Evolutionary conservation across 2,797 vertebrate genomes (phyloP).

Genomic region (Etheostoma nigrum): DNA sequence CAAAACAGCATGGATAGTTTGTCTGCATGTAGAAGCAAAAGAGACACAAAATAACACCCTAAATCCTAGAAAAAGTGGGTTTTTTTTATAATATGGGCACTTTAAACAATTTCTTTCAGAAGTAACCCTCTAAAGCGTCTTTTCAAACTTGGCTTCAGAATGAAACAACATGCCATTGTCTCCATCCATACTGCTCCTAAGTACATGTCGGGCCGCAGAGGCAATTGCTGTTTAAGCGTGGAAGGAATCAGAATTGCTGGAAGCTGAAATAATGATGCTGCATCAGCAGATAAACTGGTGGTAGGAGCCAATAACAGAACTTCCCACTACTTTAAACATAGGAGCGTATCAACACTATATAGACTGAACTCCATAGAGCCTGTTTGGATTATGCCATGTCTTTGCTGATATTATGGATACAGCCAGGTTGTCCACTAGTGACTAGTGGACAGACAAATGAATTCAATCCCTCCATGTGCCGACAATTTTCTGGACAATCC

Average conservation of each 20-base stretch:
- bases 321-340: conserved; percentile 54
- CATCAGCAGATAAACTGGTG: conserved; percentile 54
- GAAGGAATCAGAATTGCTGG: conserved; percentile 33
- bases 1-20: too few relatives aligned
- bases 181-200: conserved; percentile 1
- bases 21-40: too few relatives aligned
- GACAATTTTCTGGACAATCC: conserved; percentile 49
- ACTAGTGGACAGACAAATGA: conserved; percentile 49
- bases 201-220: conserved; percentile 29
- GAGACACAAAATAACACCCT: too few relatives aligned
- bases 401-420: conserved; percentile 59
- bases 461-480: conserved; percentile 43
- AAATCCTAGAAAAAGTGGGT: too few relatives aligned
- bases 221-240: conserved; percentile 51
- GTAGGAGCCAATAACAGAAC: conserved; percentile 41
- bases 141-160: conserved; percentile 8
- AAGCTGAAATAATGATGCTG: conserved; percentile 66
- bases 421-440: conserved; percentile 42
- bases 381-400: conserved; percentile 52
- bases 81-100: too few relatives aligned
- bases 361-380: conserved; percentile 41
- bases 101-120: conserved; percentile 12
- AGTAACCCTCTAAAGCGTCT: conserved; percentile 1
- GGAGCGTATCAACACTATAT: conserved; percentile 40
- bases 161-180: conserved; percentile 20